phyloP scores from a whole-genome alignment of 2,888 invertebrate species.

The Acheta domesticus region DNA sequence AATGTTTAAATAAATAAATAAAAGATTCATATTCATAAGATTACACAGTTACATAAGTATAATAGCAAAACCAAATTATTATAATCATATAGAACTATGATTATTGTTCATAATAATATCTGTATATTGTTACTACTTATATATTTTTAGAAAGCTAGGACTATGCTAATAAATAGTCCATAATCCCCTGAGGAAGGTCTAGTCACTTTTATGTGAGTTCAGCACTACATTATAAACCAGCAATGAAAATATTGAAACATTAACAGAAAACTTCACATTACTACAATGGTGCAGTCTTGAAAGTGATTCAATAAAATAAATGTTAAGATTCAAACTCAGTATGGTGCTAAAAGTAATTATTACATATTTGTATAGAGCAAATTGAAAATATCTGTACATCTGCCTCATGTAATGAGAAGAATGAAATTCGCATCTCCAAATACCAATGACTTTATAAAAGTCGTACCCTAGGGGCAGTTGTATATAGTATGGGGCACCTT shows the following conservation, averaged over 20 bases:
- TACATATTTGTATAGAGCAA: background rate
- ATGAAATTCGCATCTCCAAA: background rate
- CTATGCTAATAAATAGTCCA: slow-evolving; percentile 7
- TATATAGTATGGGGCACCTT: background rate
- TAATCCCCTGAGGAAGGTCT: background rate
- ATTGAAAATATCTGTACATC: background rate
- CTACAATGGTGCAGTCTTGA: too few relatives aligned
- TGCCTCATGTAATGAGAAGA: background rate
- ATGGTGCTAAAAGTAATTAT: slow-evolving; percentile 8
- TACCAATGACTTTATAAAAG: background rate
- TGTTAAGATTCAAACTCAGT: background rate
- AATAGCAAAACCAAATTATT: slow-evolving; percentile 2
- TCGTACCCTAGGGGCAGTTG: background rate
- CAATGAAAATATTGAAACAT: background rate
- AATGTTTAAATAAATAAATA: background rate
- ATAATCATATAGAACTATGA: background rate
- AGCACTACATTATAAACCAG: background rate
- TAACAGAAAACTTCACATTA: background rate
- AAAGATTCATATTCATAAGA: slow-evolving; percentile 10
- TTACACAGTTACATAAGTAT: slow-evolving; percentile 8
- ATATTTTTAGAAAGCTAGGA: slow-evolving; percentile 18
- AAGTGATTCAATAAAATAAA: background rate
- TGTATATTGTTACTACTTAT: slow-evolving; percentile 12
- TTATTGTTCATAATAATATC: slow-evolving; percentile 18
- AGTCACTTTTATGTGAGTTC: background rate